Conservation (phyloP, 2,888 invertebrate genomes). For the Bedellia somnulentella region DNA sequence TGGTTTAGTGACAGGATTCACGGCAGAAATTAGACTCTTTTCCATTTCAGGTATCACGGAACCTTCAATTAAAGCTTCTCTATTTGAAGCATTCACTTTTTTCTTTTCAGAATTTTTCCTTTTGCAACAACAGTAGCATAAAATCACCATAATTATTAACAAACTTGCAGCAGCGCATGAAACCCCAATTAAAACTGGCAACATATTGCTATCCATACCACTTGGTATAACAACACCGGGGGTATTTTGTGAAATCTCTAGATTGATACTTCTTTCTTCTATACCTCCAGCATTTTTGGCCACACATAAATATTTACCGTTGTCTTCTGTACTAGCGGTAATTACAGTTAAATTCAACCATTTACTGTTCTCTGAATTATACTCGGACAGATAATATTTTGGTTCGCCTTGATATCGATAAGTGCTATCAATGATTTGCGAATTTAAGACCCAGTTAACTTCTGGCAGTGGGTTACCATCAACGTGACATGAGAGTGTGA, state of each 20-base stretch:
- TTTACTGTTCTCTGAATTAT: slow-evolving; percentile 33
- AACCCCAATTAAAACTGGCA: slow-evolving; percentile 57
- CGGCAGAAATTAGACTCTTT: slow-evolving; percentile 80
- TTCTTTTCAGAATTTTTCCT: slow-evolving; percentile 58
- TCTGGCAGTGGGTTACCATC: slow-evolving; percentile 76
- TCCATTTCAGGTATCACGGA: slow-evolving; percentile 82
- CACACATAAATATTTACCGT: slow-evolving; percentile 76
- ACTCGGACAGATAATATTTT: slow-evolving; percentile 42
- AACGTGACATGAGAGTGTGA: slow-evolving; percentile 75
- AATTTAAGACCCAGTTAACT: slow-evolving; percentile 73
- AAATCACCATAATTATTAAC: slow-evolving; percentile 44
- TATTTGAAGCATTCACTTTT: slow-evolving; percentile 61
- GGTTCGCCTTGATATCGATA: slow-evolving; percentile 49
- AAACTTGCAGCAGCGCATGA: slow-evolving; percentile 48
- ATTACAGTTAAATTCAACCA: slow-evolving; percentile 73
- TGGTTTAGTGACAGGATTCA: slow-evolving; percentile 83
- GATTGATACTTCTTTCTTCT: slow-evolving; percentile 72
- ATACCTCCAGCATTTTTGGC: slow-evolving; percentile 82
- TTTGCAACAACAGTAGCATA: slow-evolving; percentile 63
- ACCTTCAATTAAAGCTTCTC: slow-evolving; percentile 72
- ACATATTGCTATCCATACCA: slow-evolving; percentile 58
- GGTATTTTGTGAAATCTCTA: slow-evolving; percentile 49
- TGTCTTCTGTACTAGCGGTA: slow-evolving; percentile 64
- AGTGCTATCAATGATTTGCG: slow-evolving; percentile 59
- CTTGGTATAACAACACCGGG: slow-evolving; percentile 44